These are phyloP conservation scores for Prietella phreatophila DNA, from an alignment of 2,113 vertebrate genomes.

Conservation along the genomic window DNA sequence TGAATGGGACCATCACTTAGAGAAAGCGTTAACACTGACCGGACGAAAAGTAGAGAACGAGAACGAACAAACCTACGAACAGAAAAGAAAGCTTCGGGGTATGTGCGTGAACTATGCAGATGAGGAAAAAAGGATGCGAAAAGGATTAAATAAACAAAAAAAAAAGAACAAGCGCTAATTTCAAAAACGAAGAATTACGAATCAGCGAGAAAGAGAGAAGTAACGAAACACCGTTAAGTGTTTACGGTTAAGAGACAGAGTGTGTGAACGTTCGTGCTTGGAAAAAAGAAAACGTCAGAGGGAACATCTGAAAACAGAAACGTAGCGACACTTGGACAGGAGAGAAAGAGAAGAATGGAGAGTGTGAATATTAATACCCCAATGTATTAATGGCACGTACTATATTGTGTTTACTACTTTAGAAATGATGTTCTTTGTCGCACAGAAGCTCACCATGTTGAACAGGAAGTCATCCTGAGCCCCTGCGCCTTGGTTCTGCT, in stretches of 20 bases:
- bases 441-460: conserved; percentile 78
- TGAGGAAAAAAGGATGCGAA: not conserved
- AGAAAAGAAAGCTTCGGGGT: not conserved
- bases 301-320: not conserved
- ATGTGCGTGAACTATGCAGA: not conserved
- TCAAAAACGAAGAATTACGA: not conserved
- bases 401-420: not conserved
- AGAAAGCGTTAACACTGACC: not conserved
- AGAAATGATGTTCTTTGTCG: not conserved
- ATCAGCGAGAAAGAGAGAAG: too few species aligned
- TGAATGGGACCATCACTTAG: not conserved
- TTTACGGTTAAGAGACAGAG: not conserved
- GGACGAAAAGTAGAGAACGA: not conserved
- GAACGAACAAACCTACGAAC: not conserved
- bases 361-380: not conserved
- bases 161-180: not conserved
- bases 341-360: not conserved
- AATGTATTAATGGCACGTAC: not conserved
- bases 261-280: not conserved
- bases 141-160: not conserved
- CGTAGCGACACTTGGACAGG: too few species aligned
- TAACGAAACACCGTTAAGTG: too few species aligned
- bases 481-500: conserved; percentile 47
- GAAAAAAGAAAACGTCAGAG: not conserved
- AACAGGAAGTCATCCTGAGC: conserved; percentile 81